Evolutionary conservation across 2,113 vertebrate genomes (phyloP).

Genomic region (Daphoenositta chrysoptera): DNA sequence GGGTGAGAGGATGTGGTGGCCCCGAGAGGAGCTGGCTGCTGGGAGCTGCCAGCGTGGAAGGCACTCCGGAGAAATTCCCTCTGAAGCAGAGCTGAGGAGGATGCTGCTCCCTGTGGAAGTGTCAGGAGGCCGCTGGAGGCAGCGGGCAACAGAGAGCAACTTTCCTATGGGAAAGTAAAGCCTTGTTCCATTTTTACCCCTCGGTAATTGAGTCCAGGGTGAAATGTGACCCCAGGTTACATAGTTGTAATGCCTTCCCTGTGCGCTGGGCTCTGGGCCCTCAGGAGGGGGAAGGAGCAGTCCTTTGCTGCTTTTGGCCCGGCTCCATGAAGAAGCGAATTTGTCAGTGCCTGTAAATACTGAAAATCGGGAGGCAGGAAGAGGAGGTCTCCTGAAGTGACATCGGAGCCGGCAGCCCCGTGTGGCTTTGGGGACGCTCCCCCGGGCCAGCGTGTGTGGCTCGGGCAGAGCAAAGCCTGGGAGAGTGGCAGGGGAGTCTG

Average conservation of each 20-base stretch:
- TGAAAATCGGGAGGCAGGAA: constrained; percentile 23
- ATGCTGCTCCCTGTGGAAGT: background rate
- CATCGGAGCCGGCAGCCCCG: background rate
- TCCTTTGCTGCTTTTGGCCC: constrained; percentile 58
- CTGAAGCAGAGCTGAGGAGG: background rate
- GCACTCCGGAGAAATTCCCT: background rate
- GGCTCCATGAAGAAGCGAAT: background rate
- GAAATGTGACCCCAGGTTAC: constrained; percentile 69
- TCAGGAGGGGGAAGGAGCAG: constrained; percentile 32
- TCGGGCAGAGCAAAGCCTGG: background rate
- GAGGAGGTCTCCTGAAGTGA: background rate
- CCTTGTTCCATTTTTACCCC: constrained; percentile 72
- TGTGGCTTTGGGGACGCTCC: background rate
- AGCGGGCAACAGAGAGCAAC: background rate
- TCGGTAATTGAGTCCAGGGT: constrained; percentile 69
- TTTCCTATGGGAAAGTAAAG: constrained; percentile 75
- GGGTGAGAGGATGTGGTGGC: background rate
- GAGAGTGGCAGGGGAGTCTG: background rate
- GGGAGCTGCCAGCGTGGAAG: background rate
- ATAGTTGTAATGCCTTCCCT: constrained; percentile 63
- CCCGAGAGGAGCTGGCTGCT: background rate
- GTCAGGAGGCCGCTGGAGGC: constrained; percentile 26
- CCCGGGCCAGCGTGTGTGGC: background rate
- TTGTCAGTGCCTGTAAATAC: constrained; percentile 32
- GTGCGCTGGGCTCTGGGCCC: constrained; percentile 3